Evolutionary conservation across 2,797 vertebrate species (phyloP).

Genomic region (Austrolebias charrua): DNA sequence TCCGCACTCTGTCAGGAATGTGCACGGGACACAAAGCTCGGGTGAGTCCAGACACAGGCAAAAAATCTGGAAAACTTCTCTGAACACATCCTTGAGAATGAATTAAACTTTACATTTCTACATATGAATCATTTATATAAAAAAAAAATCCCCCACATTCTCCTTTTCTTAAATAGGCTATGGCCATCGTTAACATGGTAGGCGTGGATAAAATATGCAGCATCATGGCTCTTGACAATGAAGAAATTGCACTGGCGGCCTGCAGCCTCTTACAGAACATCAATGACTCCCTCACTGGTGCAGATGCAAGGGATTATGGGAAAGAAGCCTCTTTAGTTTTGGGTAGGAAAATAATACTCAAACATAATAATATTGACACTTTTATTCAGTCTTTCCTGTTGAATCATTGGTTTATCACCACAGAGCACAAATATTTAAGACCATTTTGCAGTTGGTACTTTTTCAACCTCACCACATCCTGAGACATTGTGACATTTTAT

Average conservation of each 20-base stretch:
- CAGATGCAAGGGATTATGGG: slow-evolving; percentile 86
- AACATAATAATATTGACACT: background rate
- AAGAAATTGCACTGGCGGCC: slow-evolving; percentile 88
- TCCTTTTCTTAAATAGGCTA: slow-evolving; percentile 77
- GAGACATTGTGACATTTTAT: background rate
- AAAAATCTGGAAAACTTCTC: background rate
- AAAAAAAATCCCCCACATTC: background rate
- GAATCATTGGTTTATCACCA: background rate
- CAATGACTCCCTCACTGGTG: slow-evolving; percentile 88
- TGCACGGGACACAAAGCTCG: slow-evolving; percentile 91
- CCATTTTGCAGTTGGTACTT: background rate
- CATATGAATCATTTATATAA: background rate
- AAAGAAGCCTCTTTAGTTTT: slow-evolving; percentile 91
- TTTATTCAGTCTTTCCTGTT: background rate
- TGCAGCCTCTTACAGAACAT: slow-evolving; percentile 91
- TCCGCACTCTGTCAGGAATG: slow-evolving; percentile 92
- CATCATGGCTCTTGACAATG: slow-evolving; percentile 89
- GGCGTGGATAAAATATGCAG: slow-evolving; percentile 86
- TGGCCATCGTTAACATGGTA: slow-evolving; percentile 85
- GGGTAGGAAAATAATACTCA: slow-evolving; percentile 72
- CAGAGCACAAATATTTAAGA: background rate
- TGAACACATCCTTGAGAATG: too few relatives aligned
- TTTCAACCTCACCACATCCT: background rate
- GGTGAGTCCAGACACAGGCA: slow-evolving; percentile 64
- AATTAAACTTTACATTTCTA: background rate